Evolutionary conservation across 2,113 vertebrate genomes (phyloP).

Genomic region (Sarotherodon lohbergeri): DNA sequence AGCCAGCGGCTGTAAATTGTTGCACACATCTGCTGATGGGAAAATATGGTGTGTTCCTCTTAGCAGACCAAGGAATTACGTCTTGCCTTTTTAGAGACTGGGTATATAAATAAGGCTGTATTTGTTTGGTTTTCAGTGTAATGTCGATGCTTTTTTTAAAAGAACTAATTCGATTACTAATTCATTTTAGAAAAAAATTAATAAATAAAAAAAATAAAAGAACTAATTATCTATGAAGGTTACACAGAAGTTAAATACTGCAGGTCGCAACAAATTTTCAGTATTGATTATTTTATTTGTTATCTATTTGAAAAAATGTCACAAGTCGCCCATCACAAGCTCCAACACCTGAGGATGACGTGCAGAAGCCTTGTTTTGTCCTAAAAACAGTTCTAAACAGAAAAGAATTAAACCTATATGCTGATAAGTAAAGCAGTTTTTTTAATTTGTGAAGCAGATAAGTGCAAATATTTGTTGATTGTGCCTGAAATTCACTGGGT

Average conservation of each 20-base stretch:
- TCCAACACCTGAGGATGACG: not conserved
- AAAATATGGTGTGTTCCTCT: not conserved
- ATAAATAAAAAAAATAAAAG: not conserved
- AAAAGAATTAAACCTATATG: not conserved
- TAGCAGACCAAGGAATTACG: not conserved
- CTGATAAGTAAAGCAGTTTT: not conserved
- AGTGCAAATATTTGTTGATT: not conserved
- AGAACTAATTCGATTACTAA: not conserved
- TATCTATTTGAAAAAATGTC: not conserved
- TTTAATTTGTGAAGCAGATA: not conserved
- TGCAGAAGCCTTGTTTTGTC: not conserved
- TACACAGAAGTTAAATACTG: not conserved
- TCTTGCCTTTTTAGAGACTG: not conserved
- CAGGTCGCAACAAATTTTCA: rapidly evolving
- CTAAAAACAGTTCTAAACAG: not conserved
- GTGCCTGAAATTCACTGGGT: not conserved
- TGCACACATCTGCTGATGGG: constrained; percentile 25
- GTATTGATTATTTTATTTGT: not conserved
- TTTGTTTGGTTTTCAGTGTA: not conserved
- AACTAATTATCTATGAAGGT: not conserved
- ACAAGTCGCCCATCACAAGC: rapidly evolving
- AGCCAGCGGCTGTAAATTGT: constrained; percentile 25
- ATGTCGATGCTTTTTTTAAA: not conserved
- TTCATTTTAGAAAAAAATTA: not conserved
- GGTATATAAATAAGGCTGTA: not conserved